Evolutionary conservation across 1,140 invertebrate genomes (phyloP), one percentile per base, ranked within the genome.

Genomic region (Cydia amplana): DNA sequence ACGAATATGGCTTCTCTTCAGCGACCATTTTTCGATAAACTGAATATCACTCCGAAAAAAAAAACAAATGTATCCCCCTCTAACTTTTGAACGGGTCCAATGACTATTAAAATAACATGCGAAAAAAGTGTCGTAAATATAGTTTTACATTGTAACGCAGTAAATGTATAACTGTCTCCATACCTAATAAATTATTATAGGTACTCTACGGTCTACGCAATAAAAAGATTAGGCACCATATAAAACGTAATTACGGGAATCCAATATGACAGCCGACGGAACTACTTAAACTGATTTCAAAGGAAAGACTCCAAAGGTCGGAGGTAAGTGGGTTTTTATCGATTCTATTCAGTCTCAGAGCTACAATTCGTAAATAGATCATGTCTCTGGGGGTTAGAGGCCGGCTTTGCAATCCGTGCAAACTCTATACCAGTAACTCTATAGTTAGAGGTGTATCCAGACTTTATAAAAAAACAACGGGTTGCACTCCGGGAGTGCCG

Each of bases 231-330:
- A 60, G 55, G 20, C 20, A 20, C 55, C 55, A 60, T 23, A 60
- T 9, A 23, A 60, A 60, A 60, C 20, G 9, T 23, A 60, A 60
- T 60, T 60, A 60, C 55, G 9, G 20, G 20, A 23, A 60, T 23
- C 55, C 10, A 60, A 60, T 60, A 60, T 60, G 55, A 20, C 55
- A 20, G 55, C 55, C 55, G 18, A 7, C 55, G 55, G 55, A 60
- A 60, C 55, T 60, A n/a, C n/a, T n/a, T n/a, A 60, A 60, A 20
- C 55, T 23, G 55, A 60, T 60, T 60, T 23, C 7, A 6, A n/a
- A 23, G 55, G 49, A 2, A 60, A 60, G 55, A 4, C 55, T 60
- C 14, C 20, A 60, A 60, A 60, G 20, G 55, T 60, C 55, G 20
- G 20, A 60, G 18, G 6, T 60, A 60, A 60, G 55, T 60, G 18